Evolutionary conservation across 2,888 invertebrate genomes (phyloP), one percentile per base, ranked within the genome.

Genomic region (Ochropleura plecta): DNA sequence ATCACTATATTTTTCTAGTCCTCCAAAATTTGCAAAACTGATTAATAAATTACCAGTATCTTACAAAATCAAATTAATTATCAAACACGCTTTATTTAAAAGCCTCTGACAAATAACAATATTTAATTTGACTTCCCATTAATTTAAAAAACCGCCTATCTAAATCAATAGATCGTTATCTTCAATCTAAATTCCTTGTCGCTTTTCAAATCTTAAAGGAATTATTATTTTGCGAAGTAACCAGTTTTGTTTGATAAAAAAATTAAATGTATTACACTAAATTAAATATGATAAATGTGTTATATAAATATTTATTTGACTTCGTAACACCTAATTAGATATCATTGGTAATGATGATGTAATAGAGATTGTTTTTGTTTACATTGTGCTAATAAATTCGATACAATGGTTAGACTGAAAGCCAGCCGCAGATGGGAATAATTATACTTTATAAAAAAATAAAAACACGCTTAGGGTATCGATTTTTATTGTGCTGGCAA

Each of bases 321-420:
- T 89, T 89, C 90, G 89, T 93, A 93, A 93, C 93, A 94, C 92
- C 91, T 91, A 93, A 94, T 95, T 94, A 93, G 91, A 87, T 86
- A 82, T 78, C 76, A 89, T 92, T 93, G 64, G 30, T 92, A 86
- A 91, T 93, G 91, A 86, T 91, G 91, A 91, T 92, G 84, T 82
- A 86, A 88, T 62, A 48, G 46, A 57, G 44, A 30, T 0, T 12
- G n/a, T 67, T 42, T 51, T 53, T 74, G 46, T 53, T 74, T 9
- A 12, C n/a, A n/a, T 70, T 59, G 10, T 20, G 12, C 30, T 49
- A 6, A 12, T 53, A 53, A 49, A 55, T 49, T 44, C 9, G 5
- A 46, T 59, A 40, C 59, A 30, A 18, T 44, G 16, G 30, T 30
- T 8, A 8, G 51, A 70, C 51, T 46, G 18, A 18, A 53, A 63